Conservation (phyloP, 2,113 vertebrate genomes). For the Rhadina sibilatrix region DNA sequence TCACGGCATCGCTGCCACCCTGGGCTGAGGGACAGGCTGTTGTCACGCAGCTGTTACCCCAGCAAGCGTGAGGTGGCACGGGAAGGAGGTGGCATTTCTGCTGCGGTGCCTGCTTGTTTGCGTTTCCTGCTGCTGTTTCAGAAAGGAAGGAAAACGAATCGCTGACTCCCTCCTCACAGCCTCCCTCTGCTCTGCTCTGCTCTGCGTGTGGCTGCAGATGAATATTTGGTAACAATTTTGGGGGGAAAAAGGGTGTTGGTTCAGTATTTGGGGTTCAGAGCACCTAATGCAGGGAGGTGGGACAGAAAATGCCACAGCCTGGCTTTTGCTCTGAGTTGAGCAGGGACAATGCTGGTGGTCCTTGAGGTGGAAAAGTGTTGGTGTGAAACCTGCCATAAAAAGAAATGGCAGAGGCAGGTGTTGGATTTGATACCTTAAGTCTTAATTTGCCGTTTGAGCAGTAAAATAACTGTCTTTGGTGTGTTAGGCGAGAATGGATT, state of each 20-base stretch:
- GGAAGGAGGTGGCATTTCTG: background rate
- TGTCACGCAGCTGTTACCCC: background rate
- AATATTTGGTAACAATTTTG: background rate
- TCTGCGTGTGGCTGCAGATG: background rate
- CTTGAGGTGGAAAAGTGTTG: background rate
- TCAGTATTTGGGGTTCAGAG: background rate
- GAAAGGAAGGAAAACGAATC: background rate
- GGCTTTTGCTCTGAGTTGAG: background rate
- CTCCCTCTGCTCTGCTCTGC: background rate
- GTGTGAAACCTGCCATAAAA: background rate
- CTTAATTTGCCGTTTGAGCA: background rate
- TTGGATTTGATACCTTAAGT: background rate
- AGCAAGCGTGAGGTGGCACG: accelerated
- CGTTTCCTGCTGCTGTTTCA: background rate
- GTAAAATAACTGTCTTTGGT: background rate
- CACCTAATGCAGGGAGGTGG: background rate
- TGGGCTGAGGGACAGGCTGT: background rate
- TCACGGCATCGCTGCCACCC: background rate
- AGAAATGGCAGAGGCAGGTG: background rate
- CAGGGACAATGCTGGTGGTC: accelerated
- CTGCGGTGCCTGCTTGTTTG: background rate
- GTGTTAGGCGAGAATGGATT: background rate
- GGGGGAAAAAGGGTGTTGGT: accelerated
- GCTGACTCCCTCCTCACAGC: background rate
- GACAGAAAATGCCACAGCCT: background rate